Base-by-base conservation (phyloP, 2,113 vertebrate genomes). In the Formicarius rufipectus region DNA sequence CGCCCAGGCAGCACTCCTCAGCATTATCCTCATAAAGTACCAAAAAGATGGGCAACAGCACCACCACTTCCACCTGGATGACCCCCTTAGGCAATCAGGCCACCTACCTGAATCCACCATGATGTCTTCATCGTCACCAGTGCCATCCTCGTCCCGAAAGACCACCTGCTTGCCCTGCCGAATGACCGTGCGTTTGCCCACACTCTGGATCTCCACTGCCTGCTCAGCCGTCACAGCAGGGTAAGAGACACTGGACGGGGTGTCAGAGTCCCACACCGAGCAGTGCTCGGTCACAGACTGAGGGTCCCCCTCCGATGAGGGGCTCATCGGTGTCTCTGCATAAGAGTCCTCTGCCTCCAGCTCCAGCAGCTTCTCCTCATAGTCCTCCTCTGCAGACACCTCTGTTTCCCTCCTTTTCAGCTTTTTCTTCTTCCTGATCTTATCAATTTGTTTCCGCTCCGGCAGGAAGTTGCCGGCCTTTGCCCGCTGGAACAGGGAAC, bases 91-190 rank as follows among this genome's bases (percentile, higher is more conserved):
- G 14, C 45, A 56, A 49, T 66, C 66, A 40, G 33, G 5, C 18
- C 87, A 87, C 97, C 95, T 97, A 99, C 99, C 99, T 1, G 99
- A 99, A 84, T 99, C 99, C 31, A 99, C 99, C 99, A 99, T 99
- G 89, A 99, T 99, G 98, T 99, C 99, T 90, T 99, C 99, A 0
- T 99, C 99, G 0, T 99, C 99, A 5, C 98, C 99, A 0, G 98
- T 99, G 63, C 99, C 99, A 0, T 99, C 99, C 83, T 99, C 99
- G 0, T 99, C 99, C 64, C 99, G 98, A 90, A 99, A 99, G 60
- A 99, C 99, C 95, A 99, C 99, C 95, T 99, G 99, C 96, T 99
- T 99, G 37, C 99, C 99, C 97, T 99, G 99, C 30, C 99, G 99
- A 87, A 99, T 99, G 67, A 99, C 98, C 3, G 98, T 99, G 86